A percentile compares a stretch with the other conserved stretches of the same genome.
These are phyloP conservation scores for Pseudachorutes palmiensis DNA, from an alignment of 1,140 invertebrate genomes.

Conservation along the genomic window DNA sequence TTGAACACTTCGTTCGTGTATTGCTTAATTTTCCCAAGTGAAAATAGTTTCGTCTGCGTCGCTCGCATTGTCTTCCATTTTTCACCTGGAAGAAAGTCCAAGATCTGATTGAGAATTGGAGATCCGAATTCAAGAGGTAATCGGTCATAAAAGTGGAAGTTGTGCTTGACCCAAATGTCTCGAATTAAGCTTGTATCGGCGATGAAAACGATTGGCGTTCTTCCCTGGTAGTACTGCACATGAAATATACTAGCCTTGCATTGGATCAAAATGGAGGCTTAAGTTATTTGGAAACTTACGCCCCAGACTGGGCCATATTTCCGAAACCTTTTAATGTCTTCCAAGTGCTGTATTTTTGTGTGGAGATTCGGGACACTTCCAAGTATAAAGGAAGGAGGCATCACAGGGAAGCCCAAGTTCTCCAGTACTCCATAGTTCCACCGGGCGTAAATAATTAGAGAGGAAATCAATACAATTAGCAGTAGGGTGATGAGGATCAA, in stretches of 20 bases:
- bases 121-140: constrained; percentile 6
- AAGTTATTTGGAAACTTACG: constrained; percentile 13
- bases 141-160: constrained; percentile 25
- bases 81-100: constrained; percentile 41
- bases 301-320: constrained; percentile 32
- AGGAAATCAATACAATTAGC: too few relatives aligned
- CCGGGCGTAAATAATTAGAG: constrained; percentile 15
- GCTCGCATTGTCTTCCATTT: constrained; percentile 37
- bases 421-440: constrained; percentile 32
- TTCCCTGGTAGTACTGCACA: constrained; percentile 1
- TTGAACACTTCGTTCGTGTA: constrained; percentile 17
- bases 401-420: constrained; percentile 27
- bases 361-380: constrained; percentile 31
- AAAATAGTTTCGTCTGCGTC: constrained; percentile 17
- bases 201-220: constrained; percentile 19
- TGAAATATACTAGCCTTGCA: too few relatives aligned
- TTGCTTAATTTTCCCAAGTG: constrained; percentile 21
- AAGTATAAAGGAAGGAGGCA: constrained; percentile 24
- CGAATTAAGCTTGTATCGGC: constrained; percentile 22
- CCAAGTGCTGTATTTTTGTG: constrained; percentile 27
- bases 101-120: constrained; percentile 11
- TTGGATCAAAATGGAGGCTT: too few relatives aligned
- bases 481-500: too few relatives aligned
- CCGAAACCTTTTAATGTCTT: constrained; percentile 26
- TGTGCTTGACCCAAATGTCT: constrained; percentile 23